These are phyloP conservation scores for Puntigrus tetrazona DNA, from an alignment of 2,113 vertebrate species.

Conservation along the genomic window DNA sequence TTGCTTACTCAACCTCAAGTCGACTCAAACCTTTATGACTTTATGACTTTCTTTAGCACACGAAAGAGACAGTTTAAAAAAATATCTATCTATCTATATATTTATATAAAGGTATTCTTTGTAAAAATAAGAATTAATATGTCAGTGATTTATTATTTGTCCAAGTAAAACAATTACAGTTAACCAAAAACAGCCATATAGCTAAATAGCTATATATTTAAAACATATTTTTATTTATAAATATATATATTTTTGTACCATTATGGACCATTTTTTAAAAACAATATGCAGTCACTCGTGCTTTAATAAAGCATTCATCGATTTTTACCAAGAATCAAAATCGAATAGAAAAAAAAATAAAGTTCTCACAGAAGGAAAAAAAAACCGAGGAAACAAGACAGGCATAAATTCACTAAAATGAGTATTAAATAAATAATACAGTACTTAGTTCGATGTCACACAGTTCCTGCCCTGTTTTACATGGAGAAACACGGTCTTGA, in stretches of 20 bases:
- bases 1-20: no score
- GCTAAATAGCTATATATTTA: not conserved
- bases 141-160: not conserved
- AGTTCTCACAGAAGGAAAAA: not conserved
- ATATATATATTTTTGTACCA: no score
- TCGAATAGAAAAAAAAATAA: not conserved
- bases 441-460: not conserved
- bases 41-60: no score
- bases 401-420: not conserved
- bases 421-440: not conserved
- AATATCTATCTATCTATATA: no score
- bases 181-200: not conserved
- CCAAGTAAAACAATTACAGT: not conserved
- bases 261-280: no score
- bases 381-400: not conserved
- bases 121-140: no score
- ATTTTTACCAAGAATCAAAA: not conserved
- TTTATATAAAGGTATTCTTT: no score
- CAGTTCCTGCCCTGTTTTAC: constrained; percentile 48
- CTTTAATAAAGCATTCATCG: not conserved
- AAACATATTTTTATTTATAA: no score
- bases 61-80: no score
- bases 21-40: no score
- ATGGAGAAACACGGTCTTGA: constrained; percentile 50
- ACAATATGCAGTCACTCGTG: no score